Evolutionary conservation across 2,113 vertebrate species (phyloP), one percentile per base, ranked within the genome.

Genomic region (Strigops habroptila): DNA sequence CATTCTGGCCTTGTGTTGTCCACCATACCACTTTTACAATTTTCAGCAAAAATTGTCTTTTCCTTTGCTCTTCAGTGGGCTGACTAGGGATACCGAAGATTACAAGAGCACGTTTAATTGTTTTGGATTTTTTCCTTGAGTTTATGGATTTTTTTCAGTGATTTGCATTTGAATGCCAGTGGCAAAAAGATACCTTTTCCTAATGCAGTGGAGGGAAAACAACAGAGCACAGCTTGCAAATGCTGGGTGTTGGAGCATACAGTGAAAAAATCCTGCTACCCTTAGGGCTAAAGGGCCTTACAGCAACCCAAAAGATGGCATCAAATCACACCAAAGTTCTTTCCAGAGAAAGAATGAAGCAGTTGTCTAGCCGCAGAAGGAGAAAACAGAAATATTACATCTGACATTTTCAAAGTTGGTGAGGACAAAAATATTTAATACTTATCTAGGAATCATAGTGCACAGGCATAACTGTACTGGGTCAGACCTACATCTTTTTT

Each of bases 391-490:
- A 86, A 69, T 74, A 59, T 65, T 60, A 24, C 5, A 63, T 21
- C 11, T 74, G 64, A 2, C 10, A 41, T 64, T 93, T 90, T 70
- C 37, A 80, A 60, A 73, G 16, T 10, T 83, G 16, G 14, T 0
- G 0, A 59, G 23, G 7, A 2, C 19, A 48, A 77, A 7, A 23
- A 37, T 41, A 24, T 63, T 90, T 70, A 41, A 19, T 57, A 70
- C 10, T 35, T 14, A 74, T 52, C 23, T 49, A 82, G 35, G 10
- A 80, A 57, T 19, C 27, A 17, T 14, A 27, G 3, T 12, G 6
- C 4, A 3, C 44, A 74, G 55, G 3, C 1, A 2, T 7, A 62
- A 33, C 16, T 31, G 5, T 76, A 14, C 35, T 27, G 2, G 5
- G 17, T 41, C 31, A 70, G 33, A 69, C 16, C 5, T 19, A 25